Evolutionary conservation across 2,113 vertebrate genomes (phyloP), one percentile per base, ranked within the genome.

Genomic region (Mystacornis crossleyi): DNA sequence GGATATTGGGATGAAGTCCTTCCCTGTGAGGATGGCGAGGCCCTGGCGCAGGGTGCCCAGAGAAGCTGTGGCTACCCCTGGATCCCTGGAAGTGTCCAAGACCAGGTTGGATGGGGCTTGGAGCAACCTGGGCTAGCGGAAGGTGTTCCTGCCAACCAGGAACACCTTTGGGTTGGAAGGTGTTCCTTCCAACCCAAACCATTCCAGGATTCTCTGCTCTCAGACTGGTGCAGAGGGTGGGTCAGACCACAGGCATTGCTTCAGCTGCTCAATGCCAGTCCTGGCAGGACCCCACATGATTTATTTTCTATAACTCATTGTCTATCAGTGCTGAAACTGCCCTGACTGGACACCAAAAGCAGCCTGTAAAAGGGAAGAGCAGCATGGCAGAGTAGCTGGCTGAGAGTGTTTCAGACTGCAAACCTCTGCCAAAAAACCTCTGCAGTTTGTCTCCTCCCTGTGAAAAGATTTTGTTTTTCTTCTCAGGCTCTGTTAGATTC

Each of bases 51-150:
- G 48, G 45, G 26, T 79, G 57, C 16, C 40, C 65, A 62, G 54
- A n/a, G 55, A 16, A 70, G 55, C 85, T 79, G 48, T 48, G 85
- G n/a, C 48, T 71, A 74, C 29, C 15, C 23, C 40, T 75, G 71
- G 31, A 71, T 62, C 13, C 40, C 65, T 80, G 85, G 29, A 0
- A 55, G 17, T 48, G 66, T 15, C 57, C 57, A 13, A 81, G 36
- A 36, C 12, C 75, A 43, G 50, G 11, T 0, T 72, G 74, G 74
- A 79, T 0, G 0, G 40, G 16, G 10, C 17, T 71, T 31, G 36
- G 33, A 58, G 26, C 23, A 17, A 0, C 10, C 23, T 45, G 60
- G 28, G 23, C 0, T 0, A 3, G 38, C 14, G 10, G 53, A 0
- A 66, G 8, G 18, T 17, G 60, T 74, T 38, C 15, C 51, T 74